Percentiles rank a stretch among this genome's conserved stretches.
Evolutionary conservation across 2,888 invertebrate genomes (phyloP).

Genomic region (Marronus borbonicus): DNA sequence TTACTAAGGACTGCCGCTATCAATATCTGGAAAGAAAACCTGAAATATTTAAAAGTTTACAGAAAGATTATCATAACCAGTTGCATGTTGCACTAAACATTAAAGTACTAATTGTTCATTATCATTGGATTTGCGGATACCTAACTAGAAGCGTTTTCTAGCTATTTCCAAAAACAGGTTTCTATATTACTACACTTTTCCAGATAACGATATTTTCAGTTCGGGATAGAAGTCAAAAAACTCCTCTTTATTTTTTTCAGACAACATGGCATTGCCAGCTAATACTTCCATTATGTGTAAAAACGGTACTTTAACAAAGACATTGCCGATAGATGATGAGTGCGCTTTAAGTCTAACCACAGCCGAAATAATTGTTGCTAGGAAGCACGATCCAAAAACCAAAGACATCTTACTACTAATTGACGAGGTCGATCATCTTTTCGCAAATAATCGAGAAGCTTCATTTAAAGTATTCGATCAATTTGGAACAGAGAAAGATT

Average conservation of each 20-base stretch:
- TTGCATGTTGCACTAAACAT: no score
- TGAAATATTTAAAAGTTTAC: no score
- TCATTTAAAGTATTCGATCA: neutral
- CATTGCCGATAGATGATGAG: neutral
- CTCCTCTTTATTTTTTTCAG: neutral
- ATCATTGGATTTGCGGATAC: no score
- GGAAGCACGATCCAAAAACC: neutral
- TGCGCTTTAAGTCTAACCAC: neutral
- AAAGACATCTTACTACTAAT: neutral
- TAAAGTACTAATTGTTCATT: no score
- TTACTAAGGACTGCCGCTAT: no score
- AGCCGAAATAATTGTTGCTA: neutral
- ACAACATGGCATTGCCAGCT: neutral
- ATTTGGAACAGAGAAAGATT: neutral
- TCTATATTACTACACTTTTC: no score
- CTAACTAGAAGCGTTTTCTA: no score
- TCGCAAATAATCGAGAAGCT: neutral
- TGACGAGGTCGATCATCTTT: neutral
- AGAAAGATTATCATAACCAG: no score
- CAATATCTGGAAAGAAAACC: no score
- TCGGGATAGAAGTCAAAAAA: no score
- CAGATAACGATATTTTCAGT: no score
- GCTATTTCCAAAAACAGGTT: no score
- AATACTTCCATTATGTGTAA: neutral
- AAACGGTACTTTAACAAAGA: neutral